A percentile compares a stretch with the other conserved stretches of the same genome.
Conservation (phyloP, 1,140 invertebrate species). For the Neelides sp. region DNA sequence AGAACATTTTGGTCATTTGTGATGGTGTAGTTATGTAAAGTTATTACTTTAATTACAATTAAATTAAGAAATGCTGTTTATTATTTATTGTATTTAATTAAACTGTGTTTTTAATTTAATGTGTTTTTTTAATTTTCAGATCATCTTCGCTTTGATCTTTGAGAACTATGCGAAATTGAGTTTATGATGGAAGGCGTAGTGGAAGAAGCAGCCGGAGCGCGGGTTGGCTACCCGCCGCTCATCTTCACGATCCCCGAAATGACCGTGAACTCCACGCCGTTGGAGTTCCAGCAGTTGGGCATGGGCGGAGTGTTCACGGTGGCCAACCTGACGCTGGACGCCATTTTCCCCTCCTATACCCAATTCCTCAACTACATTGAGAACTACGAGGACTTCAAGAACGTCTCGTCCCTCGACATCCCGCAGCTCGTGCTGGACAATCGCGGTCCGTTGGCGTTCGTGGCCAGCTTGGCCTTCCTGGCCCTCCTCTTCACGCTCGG, state of each 20-base stretch:
- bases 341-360: slow-evolving; percentile 21
- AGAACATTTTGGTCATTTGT: no score
- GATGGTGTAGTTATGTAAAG: no score
- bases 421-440: slow-evolving; percentile 17
- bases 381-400: slow-evolving; percentile 14
- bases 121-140: no score
- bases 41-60: no score
- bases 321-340: slow-evolving; percentile 11
- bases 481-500: slow-evolving; percentile 16
- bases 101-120: no score
- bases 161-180: no score
- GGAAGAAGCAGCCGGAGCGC: no score
- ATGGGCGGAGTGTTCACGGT: slow-evolving; percentile 10
- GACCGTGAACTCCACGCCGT: slow-evolving; percentile 4
- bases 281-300: slow-evolving; percentile 12
- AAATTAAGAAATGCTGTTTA: no score
- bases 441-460: slow-evolving; percentile 14
- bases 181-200: no score
- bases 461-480: slow-evolving; percentile 4
- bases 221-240: slow-evolving; percentile 1
- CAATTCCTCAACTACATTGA: slow-evolving; percentile 22
- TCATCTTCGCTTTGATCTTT: no score
- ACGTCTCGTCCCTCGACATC: slow-evolving; percentile 7
- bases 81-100: no score
- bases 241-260: slow-evolving; percentile 6